Evolutionary conservation across 2,888 invertebrate genomes (phyloP).

Genomic region (Caenorhabditis sp.): DNA sequence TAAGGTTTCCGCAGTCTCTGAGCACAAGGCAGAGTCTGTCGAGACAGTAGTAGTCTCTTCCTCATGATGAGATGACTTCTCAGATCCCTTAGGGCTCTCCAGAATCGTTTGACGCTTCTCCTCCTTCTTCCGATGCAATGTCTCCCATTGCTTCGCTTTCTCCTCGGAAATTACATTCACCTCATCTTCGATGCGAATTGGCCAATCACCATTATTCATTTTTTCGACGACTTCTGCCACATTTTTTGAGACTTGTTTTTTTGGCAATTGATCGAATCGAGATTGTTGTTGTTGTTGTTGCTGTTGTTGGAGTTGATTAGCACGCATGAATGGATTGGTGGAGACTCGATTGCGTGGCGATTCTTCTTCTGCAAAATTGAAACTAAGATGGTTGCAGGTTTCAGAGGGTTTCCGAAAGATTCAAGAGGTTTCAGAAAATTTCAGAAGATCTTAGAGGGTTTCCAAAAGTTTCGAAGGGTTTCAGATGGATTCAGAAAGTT

Average conservation of each 20-base stretch:
- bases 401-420: too few species aligned
- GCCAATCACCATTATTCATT: conserved; percentile 58
- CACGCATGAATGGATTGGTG: conserved; percentile 51
- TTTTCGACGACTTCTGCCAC: conserved; percentile 56
- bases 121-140: conserved; percentile 42
- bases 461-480: neutral
- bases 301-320: conserved; percentile 23
- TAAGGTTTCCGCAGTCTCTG: conserved; percentile 16
- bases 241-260: conserved; percentile 36
- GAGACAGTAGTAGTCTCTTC: conserved; percentile 49
- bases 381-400: neutral
- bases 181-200: conserved; percentile 50
- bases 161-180: neutral
- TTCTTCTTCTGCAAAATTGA: conserved; percentile 26
- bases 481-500: too few species aligned
- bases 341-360: conserved; percentile 30
- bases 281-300: conserved; percentile 6
- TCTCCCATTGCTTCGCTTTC: conserved; percentile 52
- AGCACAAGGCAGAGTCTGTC: conserved; percentile 46
- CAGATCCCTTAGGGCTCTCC: conserved; percentile 3
- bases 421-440: too few species aligned
- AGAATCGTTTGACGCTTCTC: conserved; percentile 24
- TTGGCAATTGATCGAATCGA: conserved; percentile 1
- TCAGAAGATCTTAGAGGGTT: neutral
- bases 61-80: conserved; percentile 10